Conservation (phyloP, 2,888 invertebrate genomes). For the Sycophila texana region DNA sequence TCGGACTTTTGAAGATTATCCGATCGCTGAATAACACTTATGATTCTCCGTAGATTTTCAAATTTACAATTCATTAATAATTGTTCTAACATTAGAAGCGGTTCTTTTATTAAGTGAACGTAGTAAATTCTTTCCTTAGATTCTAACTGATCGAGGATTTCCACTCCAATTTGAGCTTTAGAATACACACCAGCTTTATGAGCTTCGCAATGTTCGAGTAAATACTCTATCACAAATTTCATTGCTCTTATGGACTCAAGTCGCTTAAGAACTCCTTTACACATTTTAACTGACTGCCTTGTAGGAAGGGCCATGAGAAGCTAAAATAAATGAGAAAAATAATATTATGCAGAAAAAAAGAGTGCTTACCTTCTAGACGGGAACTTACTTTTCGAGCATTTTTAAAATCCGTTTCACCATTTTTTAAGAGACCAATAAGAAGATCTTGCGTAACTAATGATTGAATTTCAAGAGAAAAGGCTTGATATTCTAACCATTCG, state of each 20-base stretch:
- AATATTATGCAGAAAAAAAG: neutral
- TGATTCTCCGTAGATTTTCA: conserved; percentile 80
- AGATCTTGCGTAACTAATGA: conserved; percentile 78
- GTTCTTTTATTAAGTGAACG: conserved; percentile 82
- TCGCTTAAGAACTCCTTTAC: conserved; percentile 81
- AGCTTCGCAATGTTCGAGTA: conserved; percentile 77
- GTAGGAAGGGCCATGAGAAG: conserved; percentile 80
- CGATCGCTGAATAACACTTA: conserved; percentile 77
- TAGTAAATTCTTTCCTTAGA: conserved; percentile 79
- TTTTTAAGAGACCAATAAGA: conserved; percentile 79
- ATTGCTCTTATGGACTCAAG: conserved; percentile 81
- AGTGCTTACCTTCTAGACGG: neutral
- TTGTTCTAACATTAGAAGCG: conserved; percentile 88
- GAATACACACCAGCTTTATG: conserved; percentile 77
- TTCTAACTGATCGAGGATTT: conserved; percentile 81
- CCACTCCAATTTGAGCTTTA: conserved; percentile 82
- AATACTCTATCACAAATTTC: conserved; percentile 81
- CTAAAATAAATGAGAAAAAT: conserved; percentile 59
- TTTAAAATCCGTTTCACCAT: conserved; percentile 71
- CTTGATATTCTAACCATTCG: conserved; percentile 83
- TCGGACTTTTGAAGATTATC: conserved; percentile 71
- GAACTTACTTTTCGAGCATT: conserved; percentile 67
- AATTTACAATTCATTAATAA: conserved; percentile 90
- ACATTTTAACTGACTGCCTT: conserved; percentile 79
- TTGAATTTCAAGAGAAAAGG: conserved; percentile 78